These are phyloP conservation scores for Synanthedon vespiformis DNA, from an alignment of 2,888 invertebrate species.

Conservation along the genomic window DNA sequence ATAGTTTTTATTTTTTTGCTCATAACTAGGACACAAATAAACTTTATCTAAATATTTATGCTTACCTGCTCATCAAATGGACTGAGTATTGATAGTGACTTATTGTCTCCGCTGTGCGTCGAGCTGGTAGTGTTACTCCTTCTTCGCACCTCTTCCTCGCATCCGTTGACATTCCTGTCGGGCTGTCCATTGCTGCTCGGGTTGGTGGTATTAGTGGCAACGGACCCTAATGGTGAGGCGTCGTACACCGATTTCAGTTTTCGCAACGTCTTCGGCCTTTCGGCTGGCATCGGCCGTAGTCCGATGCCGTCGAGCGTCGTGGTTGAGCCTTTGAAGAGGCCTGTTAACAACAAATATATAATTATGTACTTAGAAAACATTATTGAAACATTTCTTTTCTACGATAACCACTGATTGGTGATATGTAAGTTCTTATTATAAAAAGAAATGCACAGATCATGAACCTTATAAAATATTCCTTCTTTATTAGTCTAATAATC, in stretches of 20 bases:
- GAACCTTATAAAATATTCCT: too few species aligned
- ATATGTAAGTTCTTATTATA: slow-evolving; percentile 4
- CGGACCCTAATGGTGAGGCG: slow-evolving; percentile 52
- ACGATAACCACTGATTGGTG: not conserved
- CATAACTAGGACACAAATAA: too few species aligned
- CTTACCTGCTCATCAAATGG: slow-evolving; percentile 85
- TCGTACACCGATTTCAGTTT: slow-evolving; percentile 82
- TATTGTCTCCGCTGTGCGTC: slow-evolving; percentile 51
- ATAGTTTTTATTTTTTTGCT: too few species aligned
- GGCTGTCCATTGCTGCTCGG: slow-evolving; percentile 56
- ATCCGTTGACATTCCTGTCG: slow-evolving; percentile 45
- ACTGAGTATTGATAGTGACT: slow-evolving; percentile 75
- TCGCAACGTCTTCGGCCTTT: slow-evolving; percentile 80
- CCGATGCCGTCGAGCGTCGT: slow-evolving; percentile 75
- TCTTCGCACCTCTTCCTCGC: slow-evolving; percentile 64
- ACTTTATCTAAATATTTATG: not conserved
- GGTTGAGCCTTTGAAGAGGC: slow-evolving; percentile 86
- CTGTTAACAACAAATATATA: slow-evolving; percentile 55
- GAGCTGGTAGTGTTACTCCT: slow-evolving; percentile 55
- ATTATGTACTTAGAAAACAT: slow-evolving; percentile 3
- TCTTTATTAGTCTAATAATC: too few species aligned
- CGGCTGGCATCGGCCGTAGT: slow-evolving; percentile 72
- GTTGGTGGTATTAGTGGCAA: slow-evolving; percentile 26
- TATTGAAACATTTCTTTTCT: not conserved
- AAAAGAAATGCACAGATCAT: too few species aligned